These are phyloP conservation scores for Erebia aethiops DNA, from an alignment of 2,888 invertebrate genomes.

Conservation along the genomic window DNA sequence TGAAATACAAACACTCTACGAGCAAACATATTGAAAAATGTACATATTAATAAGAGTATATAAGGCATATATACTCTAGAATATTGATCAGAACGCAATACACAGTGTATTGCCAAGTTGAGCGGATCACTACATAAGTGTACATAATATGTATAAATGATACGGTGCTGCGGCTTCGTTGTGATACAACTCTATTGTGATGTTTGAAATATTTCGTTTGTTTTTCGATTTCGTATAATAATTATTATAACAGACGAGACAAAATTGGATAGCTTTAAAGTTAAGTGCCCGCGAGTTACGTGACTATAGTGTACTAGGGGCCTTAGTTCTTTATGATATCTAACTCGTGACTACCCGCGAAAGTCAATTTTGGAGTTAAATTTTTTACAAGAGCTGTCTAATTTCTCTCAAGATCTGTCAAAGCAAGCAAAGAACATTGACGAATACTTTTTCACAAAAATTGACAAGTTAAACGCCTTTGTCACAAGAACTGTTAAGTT, in stretches of 20 bases:
- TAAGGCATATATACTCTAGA: neutral
- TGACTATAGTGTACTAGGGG: slow-evolving; percentile 47
- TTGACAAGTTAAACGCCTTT: neutral
- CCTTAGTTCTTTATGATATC: neutral
- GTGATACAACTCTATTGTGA: slow-evolving; percentile 65
- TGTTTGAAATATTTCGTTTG: slow-evolving; percentile 58
- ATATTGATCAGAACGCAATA: neutral
- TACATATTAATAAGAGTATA: neutral
- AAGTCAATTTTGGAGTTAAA: slow-evolving; percentile 2
- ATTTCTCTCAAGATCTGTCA: neutral
- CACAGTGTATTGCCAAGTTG: neutral
- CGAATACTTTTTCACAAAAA: neutral
- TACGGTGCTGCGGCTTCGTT: slow-evolving; percentile 51
- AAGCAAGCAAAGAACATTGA: too few relatives aligned
- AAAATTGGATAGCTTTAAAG: slow-evolving; percentile 63
- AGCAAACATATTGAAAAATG: neutral
- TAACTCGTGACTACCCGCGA: neutral
- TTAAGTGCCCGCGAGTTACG: slow-evolving; percentile 51
- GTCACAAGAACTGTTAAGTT: neutral
- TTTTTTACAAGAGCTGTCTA: neutral
- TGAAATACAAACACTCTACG: neutral
- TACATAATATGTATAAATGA: slow-evolving; percentile 11
- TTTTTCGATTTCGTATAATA: slow-evolving; percentile 53
- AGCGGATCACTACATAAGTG: slow-evolving; percentile 6
- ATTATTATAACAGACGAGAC: slow-evolving; percentile 50